Percentiles rank a stretch among this genome's conserved stretches.
Conservation (phyloP, 1,140 invertebrate species). For the Popillia japonica region DNA sequence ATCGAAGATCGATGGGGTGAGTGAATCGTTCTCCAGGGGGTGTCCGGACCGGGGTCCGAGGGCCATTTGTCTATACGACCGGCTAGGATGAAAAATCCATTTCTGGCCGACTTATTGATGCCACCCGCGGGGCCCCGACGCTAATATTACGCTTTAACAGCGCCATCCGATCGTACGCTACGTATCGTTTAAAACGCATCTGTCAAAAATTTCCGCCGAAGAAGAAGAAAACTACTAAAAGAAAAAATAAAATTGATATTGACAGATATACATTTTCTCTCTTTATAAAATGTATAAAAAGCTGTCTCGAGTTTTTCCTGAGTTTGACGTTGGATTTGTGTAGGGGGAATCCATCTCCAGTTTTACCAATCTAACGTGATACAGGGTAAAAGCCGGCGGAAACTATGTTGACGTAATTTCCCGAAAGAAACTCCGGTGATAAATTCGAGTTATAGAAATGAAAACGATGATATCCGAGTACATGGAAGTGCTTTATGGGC, state of each 20-base stretch:
- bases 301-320: too few relatives aligned
- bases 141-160: constrained; percentile 52
- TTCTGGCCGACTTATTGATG: constrained; percentile 60
- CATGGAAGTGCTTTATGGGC: constrained; percentile 60
- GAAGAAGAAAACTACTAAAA: neutral
- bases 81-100: constrained; percentile 59
- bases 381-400: too few relatives aligned
- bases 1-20: constrained; percentile 40
- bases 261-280: too few relatives aligned
- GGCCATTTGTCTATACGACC: constrained; percentile 55
- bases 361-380: too few relatives aligned
- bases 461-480: constrained; percentile 58
- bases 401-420: neutral
- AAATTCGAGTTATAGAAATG: constrained; percentile 58
- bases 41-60: constrained; percentile 47
- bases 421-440: constrained; percentile 40
- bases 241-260: too few relatives aligned
- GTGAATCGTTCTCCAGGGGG: constrained; percentile 45
- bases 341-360: too few relatives aligned
- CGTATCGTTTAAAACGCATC: neutral
- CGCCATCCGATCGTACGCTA: neutral
- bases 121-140: constrained; percentile 53
- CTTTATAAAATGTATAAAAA: too few relatives aligned
- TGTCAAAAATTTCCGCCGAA: neutral
- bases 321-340: too few relatives aligned